phyloP scores from a whole-genome alignment of 1,140 invertebrate genomes.

The Zaprionus ornatus region DNA sequence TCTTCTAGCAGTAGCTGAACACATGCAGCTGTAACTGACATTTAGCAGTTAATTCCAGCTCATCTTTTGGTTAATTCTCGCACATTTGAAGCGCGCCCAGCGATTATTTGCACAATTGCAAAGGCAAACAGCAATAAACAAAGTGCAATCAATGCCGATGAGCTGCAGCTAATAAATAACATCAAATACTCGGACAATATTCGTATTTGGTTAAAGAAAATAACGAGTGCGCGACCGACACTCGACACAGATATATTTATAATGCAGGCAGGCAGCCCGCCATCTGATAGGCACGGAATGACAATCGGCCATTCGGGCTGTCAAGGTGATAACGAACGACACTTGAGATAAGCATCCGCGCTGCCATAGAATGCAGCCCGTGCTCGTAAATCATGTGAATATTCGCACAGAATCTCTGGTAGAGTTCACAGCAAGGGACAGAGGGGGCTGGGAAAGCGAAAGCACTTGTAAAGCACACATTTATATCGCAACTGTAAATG shows the following conservation, averaged over 20 bases:
- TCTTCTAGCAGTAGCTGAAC: neutral
- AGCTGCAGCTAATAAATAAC: slow-evolving; percentile 36
- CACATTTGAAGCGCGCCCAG: slow-evolving; percentile 8
- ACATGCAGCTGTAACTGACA: neutral
- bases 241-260: slow-evolving; percentile 41
- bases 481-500: neutral
- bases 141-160: slow-evolving; percentile 39
- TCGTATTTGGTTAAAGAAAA: slow-evolving; percentile 1
- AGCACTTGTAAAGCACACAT: neutral
- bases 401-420: slow-evolving; percentile 30
- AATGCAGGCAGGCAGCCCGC: slow-evolving; percentile 5
- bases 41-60: neutral
- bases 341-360: slow-evolving; percentile 52
- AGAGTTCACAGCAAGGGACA: neutral
- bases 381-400: slow-evolving; percentile 46
- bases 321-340: slow-evolving; percentile 50
- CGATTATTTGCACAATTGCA: slow-evolving; percentile 33
- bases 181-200: neutral
- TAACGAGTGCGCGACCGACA: slow-evolving; percentile 19
- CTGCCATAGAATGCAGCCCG: slow-evolving; percentile 39
- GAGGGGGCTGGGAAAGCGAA: too few species aligned
- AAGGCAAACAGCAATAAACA: slow-evolving; percentile 38
- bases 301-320: slow-evolving; percentile 53
- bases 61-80: slow-evolving; percentile 14
- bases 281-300: slow-evolving; percentile 41